Conservation (phyloP, 2,113 vertebrate genomes). For the Thermophis baileyi region DNA sequence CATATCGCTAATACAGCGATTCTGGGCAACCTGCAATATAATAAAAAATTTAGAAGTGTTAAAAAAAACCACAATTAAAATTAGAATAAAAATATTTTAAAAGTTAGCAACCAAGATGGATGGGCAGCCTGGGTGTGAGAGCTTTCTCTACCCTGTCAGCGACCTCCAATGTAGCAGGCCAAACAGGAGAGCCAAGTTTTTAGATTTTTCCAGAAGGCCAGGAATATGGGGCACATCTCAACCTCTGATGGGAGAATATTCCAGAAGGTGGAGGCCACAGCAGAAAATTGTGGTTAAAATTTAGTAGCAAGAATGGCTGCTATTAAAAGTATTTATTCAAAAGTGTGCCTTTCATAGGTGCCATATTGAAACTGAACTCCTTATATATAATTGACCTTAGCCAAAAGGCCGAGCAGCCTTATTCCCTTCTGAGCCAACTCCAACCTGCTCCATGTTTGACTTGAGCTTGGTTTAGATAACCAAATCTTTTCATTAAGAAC, state of each 20-base stretch:
- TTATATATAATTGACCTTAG: not conserved
- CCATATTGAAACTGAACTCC: not conserved
- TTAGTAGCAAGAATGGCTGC: not conserved
- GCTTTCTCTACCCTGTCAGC: not conserved
- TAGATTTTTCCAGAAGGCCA: not conserved
- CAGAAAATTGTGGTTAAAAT: not conserved
- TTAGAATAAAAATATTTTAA: not conserved
- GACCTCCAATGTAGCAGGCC: not conserved
- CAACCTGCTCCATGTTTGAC: not conserved
- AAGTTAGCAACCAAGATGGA: not conserved
- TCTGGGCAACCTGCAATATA: not conserved
- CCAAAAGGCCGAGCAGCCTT: no score
- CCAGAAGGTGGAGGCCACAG: not conserved
- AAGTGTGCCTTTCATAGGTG: not conserved
- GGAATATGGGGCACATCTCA: not conserved
- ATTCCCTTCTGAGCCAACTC: not conserved
- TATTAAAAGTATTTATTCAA: no score
- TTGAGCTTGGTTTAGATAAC: not conserved
- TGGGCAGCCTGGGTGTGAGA: not conserved
- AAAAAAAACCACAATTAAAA: not conserved
- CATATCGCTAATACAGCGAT: not conserved
- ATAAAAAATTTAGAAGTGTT: not conserved
- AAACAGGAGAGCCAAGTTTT: not conserved
- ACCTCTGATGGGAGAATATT: not conserved
- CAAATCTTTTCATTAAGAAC: not conserved